phyloP scores from a whole-genome alignment of 2,888 invertebrate genomes.

The Dione vanillae region DNA sequence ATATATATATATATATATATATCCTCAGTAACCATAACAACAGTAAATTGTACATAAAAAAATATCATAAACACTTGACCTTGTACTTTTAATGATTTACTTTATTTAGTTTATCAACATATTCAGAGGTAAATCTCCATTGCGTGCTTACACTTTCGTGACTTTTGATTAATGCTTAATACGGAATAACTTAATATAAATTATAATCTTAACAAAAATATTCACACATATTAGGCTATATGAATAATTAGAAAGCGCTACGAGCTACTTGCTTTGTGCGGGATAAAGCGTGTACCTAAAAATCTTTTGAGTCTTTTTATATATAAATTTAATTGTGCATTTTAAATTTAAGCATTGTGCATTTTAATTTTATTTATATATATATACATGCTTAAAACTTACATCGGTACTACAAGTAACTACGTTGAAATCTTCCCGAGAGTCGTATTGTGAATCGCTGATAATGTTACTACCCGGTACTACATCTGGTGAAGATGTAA shows the following conservation, averaged over 20 bases:
- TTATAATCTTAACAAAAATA: no score
- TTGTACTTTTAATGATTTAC: not conserved
- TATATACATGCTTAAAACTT: conserved; percentile 46
- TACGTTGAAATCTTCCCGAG: conserved; percentile 71
- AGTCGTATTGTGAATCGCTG: conserved; percentile 66
- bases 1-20: no score
- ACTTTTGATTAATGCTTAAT: not conserved
- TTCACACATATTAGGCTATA: no score
- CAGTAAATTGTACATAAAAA: no score
- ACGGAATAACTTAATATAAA: no score
- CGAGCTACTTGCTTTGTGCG: not conserved
- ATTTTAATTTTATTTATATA: no score
- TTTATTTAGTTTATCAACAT: not conserved
- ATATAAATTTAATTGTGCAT: no score
- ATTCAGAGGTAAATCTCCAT: not conserved
- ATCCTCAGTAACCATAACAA: no score
- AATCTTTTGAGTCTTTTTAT: no score
- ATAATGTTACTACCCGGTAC: conserved; percentile 65
- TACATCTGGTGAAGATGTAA: conserved; percentile 70
- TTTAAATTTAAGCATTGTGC: no score
- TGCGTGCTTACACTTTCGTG: not conserved
- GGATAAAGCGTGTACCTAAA: no score
- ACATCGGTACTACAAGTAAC: conserved; percentile 74
- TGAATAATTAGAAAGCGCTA: not conserved
- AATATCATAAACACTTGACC: not conserved